Evolutionary conservation across 1,140 invertebrate species (phyloP).

Genomic region (Leptonema lineaticorne): DNA sequence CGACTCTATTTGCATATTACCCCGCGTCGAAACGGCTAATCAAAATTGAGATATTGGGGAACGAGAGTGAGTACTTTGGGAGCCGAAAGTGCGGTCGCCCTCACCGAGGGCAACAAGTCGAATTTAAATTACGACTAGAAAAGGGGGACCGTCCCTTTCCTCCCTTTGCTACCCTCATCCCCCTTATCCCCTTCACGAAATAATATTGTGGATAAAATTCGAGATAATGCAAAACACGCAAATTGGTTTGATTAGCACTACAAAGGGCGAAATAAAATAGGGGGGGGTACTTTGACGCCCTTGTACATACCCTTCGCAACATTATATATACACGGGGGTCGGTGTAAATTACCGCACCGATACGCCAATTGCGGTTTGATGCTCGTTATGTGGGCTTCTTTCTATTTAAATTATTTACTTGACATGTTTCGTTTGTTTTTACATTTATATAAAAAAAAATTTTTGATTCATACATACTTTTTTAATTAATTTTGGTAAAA

Average conservation of each 20-base stretch:
- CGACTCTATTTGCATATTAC: constrained; percentile 23
- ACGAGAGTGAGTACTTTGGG: neutral
- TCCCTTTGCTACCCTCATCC: no score
- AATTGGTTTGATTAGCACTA: constrained; percentile 30
- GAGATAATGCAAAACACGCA: constrained; percentile 26
- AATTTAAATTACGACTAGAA: constrained; percentile 15
- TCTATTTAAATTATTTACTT: no score
- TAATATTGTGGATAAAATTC: constrained; percentile 26
- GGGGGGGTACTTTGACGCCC: neutral
- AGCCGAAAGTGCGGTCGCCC: neutral
- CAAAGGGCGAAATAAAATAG: neutral
- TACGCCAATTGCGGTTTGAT: constrained; percentile 14
- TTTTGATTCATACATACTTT: no score
- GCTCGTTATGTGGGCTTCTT: no score
- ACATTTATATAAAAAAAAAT: no score
- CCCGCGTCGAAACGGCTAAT: constrained; percentile 17
- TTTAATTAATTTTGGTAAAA: no score
- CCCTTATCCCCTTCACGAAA: neutral
- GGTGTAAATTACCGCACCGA: constrained; percentile 3
- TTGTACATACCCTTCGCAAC: neutral
- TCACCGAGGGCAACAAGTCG: constrained; percentile 16
- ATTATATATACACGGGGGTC: neutral
- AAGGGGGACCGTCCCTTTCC: no score
- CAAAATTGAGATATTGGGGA: constrained; percentile 22
- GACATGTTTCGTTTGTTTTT: neutral